Base-by-base conservation (phyloP, 2,113 vertebrate species). In the Agapornis roseicollis region DNA sequence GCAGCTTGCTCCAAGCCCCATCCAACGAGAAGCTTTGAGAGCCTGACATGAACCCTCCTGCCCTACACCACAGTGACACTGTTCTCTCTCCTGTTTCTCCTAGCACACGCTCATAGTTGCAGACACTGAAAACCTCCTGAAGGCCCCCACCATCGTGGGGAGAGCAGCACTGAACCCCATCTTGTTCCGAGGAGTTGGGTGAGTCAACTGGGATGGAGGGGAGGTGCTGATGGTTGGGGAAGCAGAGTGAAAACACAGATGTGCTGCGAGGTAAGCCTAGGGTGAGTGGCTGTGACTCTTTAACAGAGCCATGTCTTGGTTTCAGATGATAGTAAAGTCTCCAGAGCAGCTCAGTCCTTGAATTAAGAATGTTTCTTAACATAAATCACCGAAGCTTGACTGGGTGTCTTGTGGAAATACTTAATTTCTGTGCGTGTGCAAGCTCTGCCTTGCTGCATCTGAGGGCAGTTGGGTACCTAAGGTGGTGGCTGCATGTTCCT, bases 151-250 rank as follows among this genome's bases (percentile, higher is more conserved):
- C 60, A 99, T 99, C 8, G 99, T 99, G 44, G 99, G 99, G 44
- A 99, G 98, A 24, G 97, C 98, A 6, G 97, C 98, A 1, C 98
- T 98, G 49, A 99, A 98, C 77, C 99, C 99, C 49, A 98, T 99
- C 92, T 98, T 99, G 33, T 99, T 99, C 95, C 98, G 99, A 91
- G 99, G 99, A 68, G 99, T 99, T 24, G 99, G 99, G 99, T 99
- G 95, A 98, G 99, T 79, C 56, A 35, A 16, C 22, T 16, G 22
- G 33, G 33, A 61, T 46, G 13, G 47, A 9, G 58, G 9, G 3
- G 10, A 23, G 27, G 4, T n/a, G 60, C 70, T 29, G 22, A 25
- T 2, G 9, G 8, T 0, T 17, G 80, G 81, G 47, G 27, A 23
- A 18, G 29, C 5, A 13, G 35, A n/a, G 1, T 33, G 25, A 17